Conservation (phyloP, 2,113 vertebrate species). For the Callospermophilus lateralis region DNA sequence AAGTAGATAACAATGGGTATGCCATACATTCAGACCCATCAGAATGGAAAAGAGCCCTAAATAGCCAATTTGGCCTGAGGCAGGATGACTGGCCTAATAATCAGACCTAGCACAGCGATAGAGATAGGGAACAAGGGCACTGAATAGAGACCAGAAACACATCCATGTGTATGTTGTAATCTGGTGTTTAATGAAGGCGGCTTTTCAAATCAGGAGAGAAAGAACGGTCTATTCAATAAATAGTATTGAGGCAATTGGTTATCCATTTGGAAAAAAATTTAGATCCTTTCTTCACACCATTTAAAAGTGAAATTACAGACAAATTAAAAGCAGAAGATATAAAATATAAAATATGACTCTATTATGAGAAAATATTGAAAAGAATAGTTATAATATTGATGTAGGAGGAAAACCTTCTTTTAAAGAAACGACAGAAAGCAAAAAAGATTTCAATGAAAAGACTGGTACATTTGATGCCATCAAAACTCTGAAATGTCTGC, state of each 20-base stretch:
- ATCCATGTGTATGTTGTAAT: conserved; percentile 67
- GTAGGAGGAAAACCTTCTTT: conserved; percentile 5
- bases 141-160: too few species aligned
- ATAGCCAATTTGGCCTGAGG: conserved; percentile 73
- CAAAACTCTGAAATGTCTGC: conserved; percentile 59
- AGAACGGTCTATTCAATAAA: conserved; percentile 74
- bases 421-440: conserved; percentile 52
- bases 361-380: conserved; percentile 60
- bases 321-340: conserved; percentile 65
- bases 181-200: conserved; percentile 69
- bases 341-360: conserved; percentile 1
- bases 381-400: conserved; percentile 58
- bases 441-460: conserved; percentile 55
- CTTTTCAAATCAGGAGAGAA: conserved; percentile 70
- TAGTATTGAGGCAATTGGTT: conserved; percentile 63
- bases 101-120: conserved; percentile 62
- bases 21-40: conserved; percentile 60
- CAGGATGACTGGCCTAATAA: conserved; percentile 76
- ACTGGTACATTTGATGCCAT: conserved; percentile 42
- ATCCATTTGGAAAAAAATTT: conserved; percentile 64
- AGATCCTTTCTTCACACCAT: conserved; percentile 54
- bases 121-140: conserved; percentile 68
- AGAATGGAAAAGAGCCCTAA: conserved; percentile 61
- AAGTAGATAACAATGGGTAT: conserved; percentile 56
- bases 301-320: conserved; percentile 63